phyloP scores from a whole-genome alignment of 2,888 invertebrate genomes.

The Strigamia crassipes region DNA sequence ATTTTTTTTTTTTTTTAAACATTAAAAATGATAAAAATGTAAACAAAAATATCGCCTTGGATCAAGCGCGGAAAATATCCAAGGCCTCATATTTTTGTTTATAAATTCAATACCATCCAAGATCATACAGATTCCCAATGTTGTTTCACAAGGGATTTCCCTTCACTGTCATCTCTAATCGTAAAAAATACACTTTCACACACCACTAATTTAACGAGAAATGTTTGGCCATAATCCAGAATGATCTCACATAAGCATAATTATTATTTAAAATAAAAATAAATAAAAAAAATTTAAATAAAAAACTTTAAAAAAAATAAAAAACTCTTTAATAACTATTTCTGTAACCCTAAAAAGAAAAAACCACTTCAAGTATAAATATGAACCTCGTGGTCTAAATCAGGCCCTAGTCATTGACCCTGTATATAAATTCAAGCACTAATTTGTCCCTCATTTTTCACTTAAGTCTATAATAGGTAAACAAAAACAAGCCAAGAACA shows the following conservation, averaged over 20 bases:
- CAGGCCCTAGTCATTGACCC: slow-evolving; percentile 34
- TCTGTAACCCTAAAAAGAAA: background rate
- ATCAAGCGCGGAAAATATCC: background rate
- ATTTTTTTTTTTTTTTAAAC: too few species aligned
- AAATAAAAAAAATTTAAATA: too few species aligned
- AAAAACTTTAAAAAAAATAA: background rate
- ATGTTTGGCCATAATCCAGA: slow-evolving; percentile 19
- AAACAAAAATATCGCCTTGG: background rate
- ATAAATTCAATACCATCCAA: background rate
- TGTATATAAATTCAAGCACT: background rate
- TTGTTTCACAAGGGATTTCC: slow-evolving; percentile 6
- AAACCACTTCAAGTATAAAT: slow-evolving; percentile 24
- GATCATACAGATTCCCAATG: background rate
- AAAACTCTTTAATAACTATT: background rate
- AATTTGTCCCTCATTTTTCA: background rate
- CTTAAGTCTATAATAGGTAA: background rate
- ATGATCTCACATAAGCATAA: slow-evolving; percentile 10
- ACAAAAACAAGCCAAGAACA: background rate
- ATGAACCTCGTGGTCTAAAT: slow-evolving; percentile 29
- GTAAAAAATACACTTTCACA: slow-evolving; percentile 17
- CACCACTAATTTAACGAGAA: slow-evolving; percentile 8
- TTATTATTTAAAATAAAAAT: slow-evolving; percentile 1
- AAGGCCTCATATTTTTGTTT: background rate
- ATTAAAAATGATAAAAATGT: background rate
- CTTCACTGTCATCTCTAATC: background rate